phyloP scores from a whole-genome alignment of 2,113 vertebrate genomes.

The Albula goreensis region DNA sequence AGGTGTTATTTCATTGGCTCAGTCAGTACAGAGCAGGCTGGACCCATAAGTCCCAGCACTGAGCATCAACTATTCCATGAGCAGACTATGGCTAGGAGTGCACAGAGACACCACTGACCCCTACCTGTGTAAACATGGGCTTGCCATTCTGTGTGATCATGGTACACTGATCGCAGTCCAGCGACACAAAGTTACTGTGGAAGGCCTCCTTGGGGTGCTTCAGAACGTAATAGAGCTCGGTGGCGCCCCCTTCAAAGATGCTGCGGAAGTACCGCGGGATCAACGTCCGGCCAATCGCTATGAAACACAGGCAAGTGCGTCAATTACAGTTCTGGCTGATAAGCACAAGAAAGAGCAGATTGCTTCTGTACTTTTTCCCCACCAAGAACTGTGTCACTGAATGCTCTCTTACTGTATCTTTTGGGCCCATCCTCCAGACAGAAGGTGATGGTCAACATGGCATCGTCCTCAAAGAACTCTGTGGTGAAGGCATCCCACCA shows the following conservation, averaged over 20 bases:
- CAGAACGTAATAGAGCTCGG: slow-evolving; percentile 94
- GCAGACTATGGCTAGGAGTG: slow-evolving; percentile 30
- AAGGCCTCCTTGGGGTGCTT: slow-evolving; percentile 99
- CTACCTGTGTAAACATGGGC: slow-evolving; percentile 95
- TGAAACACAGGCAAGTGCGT: background rate
- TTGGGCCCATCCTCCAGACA: slow-evolving; percentile 99
- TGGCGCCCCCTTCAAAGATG: slow-evolving; percentile 96
- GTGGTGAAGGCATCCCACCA: slow-evolving; percentile 99
- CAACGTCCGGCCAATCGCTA: slow-evolving; percentile 96
- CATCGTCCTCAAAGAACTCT: slow-evolving; percentile 98
- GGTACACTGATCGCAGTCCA: slow-evolving; percentile 97
- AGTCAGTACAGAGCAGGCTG: background rate
- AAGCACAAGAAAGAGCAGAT: background rate
- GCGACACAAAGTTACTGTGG: slow-evolving; percentile 94
- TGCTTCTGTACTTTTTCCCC: background rate
- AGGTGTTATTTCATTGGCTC: background rate
- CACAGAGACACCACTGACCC: background rate
- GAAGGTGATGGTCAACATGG: slow-evolving; percentile 97
- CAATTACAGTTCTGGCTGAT: background rate
- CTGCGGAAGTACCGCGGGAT: slow-evolving; percentile 98
- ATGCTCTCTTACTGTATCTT: slow-evolving; percentile 88
- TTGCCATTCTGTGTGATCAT: slow-evolving; percentile 99
- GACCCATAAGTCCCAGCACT: no score
- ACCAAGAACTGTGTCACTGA: background rate
- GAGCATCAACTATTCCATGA: no score